Conservation (phyloP, 2,113 vertebrate genomes). For the Brachionichthys hirsutus region DNA sequence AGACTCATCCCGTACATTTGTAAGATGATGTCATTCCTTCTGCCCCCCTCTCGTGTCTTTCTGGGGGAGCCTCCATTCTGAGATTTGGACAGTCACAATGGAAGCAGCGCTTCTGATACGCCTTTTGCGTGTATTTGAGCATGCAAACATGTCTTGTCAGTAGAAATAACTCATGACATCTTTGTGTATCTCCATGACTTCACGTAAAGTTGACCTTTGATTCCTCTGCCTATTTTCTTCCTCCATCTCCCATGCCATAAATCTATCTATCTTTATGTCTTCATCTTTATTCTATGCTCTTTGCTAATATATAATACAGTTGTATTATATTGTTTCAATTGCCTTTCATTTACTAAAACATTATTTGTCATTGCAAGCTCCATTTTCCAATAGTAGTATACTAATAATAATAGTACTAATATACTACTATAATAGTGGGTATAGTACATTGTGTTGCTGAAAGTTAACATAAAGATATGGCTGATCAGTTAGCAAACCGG, state of each 20-base stretch:
- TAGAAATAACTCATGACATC: not conserved
- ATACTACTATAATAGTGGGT: no score
- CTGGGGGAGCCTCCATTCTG: constrained; percentile 9
- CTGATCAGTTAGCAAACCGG: no score
- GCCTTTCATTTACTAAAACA: no score
- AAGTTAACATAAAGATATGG: no score
- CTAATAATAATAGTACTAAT: no score
- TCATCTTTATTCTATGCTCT: no score
- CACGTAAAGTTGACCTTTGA: constrained; percentile 16
- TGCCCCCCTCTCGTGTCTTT: not conserved
- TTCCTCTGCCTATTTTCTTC: not conserved
- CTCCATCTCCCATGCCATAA: not conserved
- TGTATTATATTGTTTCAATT: not conserved
- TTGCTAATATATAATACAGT: not conserved
- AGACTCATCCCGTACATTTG: no score
- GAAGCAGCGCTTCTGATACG: constrained; percentile 12
- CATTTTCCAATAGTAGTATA: not conserved
- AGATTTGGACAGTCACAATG: not conserved
- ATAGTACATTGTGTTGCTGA: no score
- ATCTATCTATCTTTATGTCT: not conserved
- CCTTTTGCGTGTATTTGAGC: constrained; percentile 12
- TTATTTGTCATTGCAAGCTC: not conserved
- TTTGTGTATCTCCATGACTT: constrained; percentile 8
- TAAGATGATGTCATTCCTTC: constrained; percentile 8
- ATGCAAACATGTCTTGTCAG: not conserved